A percentile compares a stretch with the other conserved stretches of the same genome.
phyloP scores from a whole-genome alignment of 92 coral and sea anemone genomes.

The Bergia sp. region DNA sequence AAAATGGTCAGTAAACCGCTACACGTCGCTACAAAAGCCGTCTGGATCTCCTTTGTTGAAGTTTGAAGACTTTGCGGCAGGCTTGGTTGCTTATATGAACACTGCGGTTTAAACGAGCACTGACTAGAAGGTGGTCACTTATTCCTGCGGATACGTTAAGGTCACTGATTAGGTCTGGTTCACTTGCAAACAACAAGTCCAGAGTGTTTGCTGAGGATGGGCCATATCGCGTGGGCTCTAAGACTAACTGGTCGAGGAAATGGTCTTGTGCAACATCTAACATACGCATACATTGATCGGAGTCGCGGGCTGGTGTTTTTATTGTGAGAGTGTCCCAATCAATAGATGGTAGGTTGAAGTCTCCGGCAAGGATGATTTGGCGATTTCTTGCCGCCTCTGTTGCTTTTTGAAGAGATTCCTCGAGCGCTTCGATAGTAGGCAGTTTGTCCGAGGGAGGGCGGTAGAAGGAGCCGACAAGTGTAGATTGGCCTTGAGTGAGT shows the following conservation, averaged over 20 bases:
- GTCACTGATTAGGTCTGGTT: conserved; percentile 24
- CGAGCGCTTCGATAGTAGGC: conserved; percentile 7
- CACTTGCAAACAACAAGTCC: conserved; percentile 23
- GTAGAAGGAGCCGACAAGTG: conserved; percentile 10
- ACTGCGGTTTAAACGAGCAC: conserved; percentile 14
- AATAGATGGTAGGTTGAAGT: conserved; percentile 10
- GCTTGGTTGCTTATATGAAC: conserved; percentile 17
- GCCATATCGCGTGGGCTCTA: background rate
- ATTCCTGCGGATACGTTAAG: conserved; percentile 24
- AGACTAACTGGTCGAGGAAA: conserved; percentile 16
- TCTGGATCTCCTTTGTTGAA: conserved; percentile 14
- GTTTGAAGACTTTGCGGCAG: conserved; percentile 3
- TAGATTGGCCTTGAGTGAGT: conserved; percentile 14
- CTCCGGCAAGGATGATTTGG: conserved; percentile 11
- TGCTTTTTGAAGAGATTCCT: conserved; percentile 13
- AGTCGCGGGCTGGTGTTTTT: conserved; percentile 29
- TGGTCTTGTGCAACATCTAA: conserved; percentile 3
- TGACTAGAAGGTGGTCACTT: conserved; percentile 25
- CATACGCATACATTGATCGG: background rate
- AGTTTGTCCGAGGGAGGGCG: conserved; percentile 8
- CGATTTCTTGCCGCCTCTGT: conserved; percentile 10
- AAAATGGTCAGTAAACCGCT: conserved; percentile 11
- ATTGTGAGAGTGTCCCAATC: conserved; percentile 31
- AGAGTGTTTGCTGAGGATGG: conserved; percentile 21
- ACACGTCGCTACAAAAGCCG: conserved; percentile 17